These are phyloP conservation scores for Plebejus anna DNA, from an alignment of 2,888 invertebrate species.

Conservation along the genomic window DNA sequence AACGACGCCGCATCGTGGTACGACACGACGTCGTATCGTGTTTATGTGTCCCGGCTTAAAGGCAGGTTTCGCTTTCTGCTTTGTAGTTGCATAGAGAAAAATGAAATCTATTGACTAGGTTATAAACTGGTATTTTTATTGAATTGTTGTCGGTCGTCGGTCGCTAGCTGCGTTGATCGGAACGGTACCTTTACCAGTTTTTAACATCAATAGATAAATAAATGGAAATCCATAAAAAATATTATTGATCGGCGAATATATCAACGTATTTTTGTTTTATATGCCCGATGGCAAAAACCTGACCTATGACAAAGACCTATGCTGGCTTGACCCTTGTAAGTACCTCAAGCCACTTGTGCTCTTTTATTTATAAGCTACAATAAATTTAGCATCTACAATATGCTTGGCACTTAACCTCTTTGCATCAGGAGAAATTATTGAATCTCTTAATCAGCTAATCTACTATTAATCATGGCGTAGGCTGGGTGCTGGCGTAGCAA, in stretches of 20 bases:
- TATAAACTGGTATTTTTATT: no score
- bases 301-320: slow-evolving; percentile 3
- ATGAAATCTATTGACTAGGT: no score
- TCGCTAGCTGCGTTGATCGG: no score
- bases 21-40: no score
- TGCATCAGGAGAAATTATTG: neutral
- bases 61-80: no score
- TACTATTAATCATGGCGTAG: neutral
- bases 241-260: slow-evolving; percentile 5
- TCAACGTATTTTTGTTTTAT: neutral
- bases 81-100: no score
- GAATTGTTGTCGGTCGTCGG: no score
- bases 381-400: neutral
- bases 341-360: neutral
- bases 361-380: neutral
- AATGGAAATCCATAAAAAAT: neutral
- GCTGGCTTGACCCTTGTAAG: neutral
- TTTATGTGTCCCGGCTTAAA: no score
- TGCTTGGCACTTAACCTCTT: neutral
- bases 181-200: neutral
- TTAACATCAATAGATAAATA: neutral
- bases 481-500: neutral
- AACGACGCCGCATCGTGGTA: no score
- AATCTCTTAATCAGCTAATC: neutral
- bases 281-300: neutral